Conservation (phyloP, 2,113 vertebrate species). For the Alaudala cheleensis region DNA sequence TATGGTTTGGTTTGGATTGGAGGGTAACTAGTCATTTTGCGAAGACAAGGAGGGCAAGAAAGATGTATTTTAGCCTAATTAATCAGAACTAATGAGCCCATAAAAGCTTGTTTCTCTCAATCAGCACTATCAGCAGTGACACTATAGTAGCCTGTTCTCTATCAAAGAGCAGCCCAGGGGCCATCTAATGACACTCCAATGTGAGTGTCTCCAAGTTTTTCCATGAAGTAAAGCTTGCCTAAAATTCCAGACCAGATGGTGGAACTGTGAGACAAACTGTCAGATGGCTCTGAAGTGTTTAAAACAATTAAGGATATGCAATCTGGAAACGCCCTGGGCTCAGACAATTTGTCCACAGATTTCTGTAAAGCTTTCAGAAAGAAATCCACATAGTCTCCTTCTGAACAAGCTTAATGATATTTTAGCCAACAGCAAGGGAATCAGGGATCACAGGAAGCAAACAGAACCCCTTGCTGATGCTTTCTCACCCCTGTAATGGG, state of each 20-base stretch:
- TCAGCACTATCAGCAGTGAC: conserved; percentile 15
- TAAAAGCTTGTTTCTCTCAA: conserved; percentile 16
- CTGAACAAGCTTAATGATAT: background rate
- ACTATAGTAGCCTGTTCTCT: too few relatives aligned
- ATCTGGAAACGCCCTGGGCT: conserved; percentile 41
- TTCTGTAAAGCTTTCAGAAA: conserved; percentile 7
- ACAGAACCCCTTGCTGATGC: background rate
- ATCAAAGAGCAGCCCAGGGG: too few relatives aligned
- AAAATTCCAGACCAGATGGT: too few relatives aligned
- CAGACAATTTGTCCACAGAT: background rate
- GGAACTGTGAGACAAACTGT: too few relatives aligned
- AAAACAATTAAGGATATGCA: conserved; percentile 31
- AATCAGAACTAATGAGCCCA: conserved; percentile 55
- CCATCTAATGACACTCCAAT: too few relatives aligned
- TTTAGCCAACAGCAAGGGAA: background rate
- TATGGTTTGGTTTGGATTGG: background rate
- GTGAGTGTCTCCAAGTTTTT: too few relatives aligned
- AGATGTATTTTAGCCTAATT: conserved; percentile 5
- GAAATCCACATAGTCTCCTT: background rate
- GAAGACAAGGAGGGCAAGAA: background rate
- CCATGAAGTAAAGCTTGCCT: too few relatives aligned
- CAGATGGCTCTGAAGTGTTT: conserved; percentile 37
- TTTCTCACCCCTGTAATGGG: background rate
- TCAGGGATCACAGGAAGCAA: background rate
- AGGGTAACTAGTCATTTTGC: background rate